These are phyloP conservation scores for Celastrina argiolus DNA, from an alignment of 2,888 invertebrate species.

Conservation along the genomic window DNA sequence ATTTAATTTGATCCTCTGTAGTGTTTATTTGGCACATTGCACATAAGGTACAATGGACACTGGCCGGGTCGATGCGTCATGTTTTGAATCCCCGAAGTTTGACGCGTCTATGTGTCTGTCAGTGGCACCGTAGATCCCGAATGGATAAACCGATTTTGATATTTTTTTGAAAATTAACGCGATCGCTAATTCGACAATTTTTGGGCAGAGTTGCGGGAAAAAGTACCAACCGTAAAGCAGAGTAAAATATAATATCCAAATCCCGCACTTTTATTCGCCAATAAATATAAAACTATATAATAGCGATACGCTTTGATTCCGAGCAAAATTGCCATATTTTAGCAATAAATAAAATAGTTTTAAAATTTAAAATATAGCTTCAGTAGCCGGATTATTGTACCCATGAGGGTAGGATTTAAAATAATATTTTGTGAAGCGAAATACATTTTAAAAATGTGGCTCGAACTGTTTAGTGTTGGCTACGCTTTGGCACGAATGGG, in stretches of 20 bases:
- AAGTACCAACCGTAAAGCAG: too few species aligned
- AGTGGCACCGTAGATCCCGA: too few species aligned
- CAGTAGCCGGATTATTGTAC: conserved; percentile 22
- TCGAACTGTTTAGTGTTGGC: not conserved
- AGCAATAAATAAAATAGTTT: conserved; percentile 18
- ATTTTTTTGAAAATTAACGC: too few species aligned
- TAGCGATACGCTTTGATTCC: not conserved
- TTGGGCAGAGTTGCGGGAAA: too few species aligned
- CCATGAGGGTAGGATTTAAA: conserved; percentile 13
- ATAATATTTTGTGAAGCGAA: not conserved
- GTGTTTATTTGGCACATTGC: too few species aligned
- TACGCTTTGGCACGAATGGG: not conserved
- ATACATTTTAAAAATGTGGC: not conserved
- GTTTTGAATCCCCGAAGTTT: too few species aligned
- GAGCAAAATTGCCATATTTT: conserved; percentile 7
- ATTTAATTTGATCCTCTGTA: too few species aligned
- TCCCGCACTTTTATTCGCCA: not conserved
- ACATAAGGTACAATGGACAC: too few species aligned
- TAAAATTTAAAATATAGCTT: conserved; percentile 25
- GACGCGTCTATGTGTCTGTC: too few species aligned
- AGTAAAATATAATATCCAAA: not conserved
- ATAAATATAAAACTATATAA: not conserved
- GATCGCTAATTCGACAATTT: too few species aligned
- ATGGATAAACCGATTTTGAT: too few species aligned
- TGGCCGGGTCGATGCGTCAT: too few species aligned